Base-by-base conservation (phyloP, 2,888 invertebrate species). In the Metalampra italica region DNA sequence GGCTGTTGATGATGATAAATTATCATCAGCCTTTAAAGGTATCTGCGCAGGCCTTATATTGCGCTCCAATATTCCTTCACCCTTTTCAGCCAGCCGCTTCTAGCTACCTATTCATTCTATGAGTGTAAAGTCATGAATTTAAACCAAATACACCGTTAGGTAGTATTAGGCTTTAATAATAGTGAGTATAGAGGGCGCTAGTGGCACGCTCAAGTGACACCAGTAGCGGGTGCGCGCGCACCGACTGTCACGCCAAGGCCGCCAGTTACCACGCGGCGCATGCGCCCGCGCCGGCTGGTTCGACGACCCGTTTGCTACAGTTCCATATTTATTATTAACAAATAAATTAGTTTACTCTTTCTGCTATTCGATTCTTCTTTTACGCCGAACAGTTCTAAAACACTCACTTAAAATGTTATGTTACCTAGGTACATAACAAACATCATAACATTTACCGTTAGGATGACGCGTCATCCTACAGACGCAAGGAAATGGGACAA, bases 241-340 rank as follows among this genome's bases (percentile, higher is more conserved):
- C 43, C 46, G 50, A 46, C 43, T 59, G 55, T 62, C 55, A 68
- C 67, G 66, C 64, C 78, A 84, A 85, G 85, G 84, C 66, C 67
- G 64, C 80, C 81, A 61, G 57, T 79, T 81, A 80, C 83, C 63
- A 13, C 37, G 12, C 12, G 1, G 7, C 39, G 13, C 39, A 14
- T 14, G 39, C 56, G 55, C 63, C 59, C 55, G 51, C 58, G 58
- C 57, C 52, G 56, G 69, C 65, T 75, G 60, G 80, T 81, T 80
- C 82, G 78, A 71, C 75, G 76, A 79, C 80, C 79, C 71, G 75
- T 62, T 60, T 62, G 61, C 67, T 68, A 52, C 43, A 55, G 53
- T 55, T 57, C 57, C 56, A 52, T 53, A 51, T n/a, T n/a, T 13
- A 47, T 53, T 44, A 22, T 22, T n/a, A 5, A 22, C 5, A 22